Percentiles rank a stretch among this genome's conserved stretches.
These are phyloP conservation scores for Pangasius krempfi DNA, from an alignment of 2,797 vertebrate species.

Conservation along the genomic window DNA sequence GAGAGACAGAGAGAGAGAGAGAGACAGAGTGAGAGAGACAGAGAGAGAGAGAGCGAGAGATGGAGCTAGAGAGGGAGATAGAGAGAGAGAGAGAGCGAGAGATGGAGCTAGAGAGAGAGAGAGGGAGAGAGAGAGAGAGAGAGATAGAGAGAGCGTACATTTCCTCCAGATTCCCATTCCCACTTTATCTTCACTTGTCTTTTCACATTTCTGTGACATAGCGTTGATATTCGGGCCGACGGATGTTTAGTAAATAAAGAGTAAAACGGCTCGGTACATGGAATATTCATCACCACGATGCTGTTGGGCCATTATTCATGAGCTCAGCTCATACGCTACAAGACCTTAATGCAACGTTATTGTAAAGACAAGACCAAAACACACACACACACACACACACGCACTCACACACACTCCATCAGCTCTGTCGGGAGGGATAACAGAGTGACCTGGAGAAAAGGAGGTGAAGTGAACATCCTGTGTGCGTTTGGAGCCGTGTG, in stretches of 20 bases:
- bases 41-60: too few species aligned
- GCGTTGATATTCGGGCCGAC: background rate
- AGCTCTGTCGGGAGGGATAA: background rate
- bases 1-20: too few species aligned
- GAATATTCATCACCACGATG: slow-evolving; percentile 51
- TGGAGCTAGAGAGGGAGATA: background rate
- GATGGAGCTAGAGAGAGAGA: too few species aligned
- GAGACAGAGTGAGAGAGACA: too few species aligned
- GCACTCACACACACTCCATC: background rate
- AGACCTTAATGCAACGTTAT: background rate
- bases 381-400: background rate
- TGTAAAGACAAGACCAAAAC: background rate
- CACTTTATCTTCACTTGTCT: background rate
- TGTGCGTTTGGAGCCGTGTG: slow-evolving; percentile 36
- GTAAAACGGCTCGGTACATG: slow-evolving; percentile 26
- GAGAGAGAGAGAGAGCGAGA: background rate
- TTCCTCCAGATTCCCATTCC: background rate
- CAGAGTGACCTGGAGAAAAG: background rate
- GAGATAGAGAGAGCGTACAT: background rate
- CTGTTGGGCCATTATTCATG: slow-evolving; percentile 43
- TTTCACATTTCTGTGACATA: background rate
- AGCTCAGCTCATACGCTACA: background rate
- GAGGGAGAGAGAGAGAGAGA: background rate
- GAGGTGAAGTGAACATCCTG: slow-evolving; percentile 40
- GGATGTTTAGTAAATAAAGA: slow-evolving; percentile 49